Conservation (phyloP, 2,888 invertebrate genomes). For the Noctuana brunneofusca region DNA sequence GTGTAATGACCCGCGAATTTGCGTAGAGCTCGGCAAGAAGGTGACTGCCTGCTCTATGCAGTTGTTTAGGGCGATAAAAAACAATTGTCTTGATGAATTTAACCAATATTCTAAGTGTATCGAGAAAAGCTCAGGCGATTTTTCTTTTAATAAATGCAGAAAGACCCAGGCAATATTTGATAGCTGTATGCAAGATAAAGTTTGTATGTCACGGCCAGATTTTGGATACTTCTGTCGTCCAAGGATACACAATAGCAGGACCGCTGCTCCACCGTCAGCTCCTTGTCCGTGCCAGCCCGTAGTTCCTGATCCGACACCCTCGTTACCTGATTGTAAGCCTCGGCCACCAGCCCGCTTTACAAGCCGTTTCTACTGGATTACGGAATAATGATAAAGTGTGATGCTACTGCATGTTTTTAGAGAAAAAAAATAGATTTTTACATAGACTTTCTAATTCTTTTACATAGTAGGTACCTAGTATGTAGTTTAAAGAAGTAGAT, state of each 20-base stretch:
- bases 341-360: slow-evolving; percentile 85
- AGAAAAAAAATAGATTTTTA: too few species aligned
- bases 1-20: slow-evolving; percentile 91
- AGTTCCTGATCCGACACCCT: slow-evolving; percentile 86
- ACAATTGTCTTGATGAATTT: slow-evolving; percentile 91
- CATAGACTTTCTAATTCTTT: too few species aligned
- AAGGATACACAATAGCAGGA: slow-evolving; percentile 82
- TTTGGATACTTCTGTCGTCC: slow-evolving; percentile 92
- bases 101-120: slow-evolving; percentile 88
- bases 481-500: too few species aligned
- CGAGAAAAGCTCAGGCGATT: slow-evolving; percentile 89
- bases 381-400: slow-evolving; percentile 45
- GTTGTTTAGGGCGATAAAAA: slow-evolving; percentile 92
- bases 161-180: slow-evolving; percentile 93
- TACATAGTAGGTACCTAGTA: too few species aligned
- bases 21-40: slow-evolving; percentile 92
- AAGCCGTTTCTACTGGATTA: slow-evolving; percentile 82
- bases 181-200: slow-evolving; percentile 90
- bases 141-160: slow-evolving; percentile 87
- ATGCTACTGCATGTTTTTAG: too few species aligned
- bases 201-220: slow-evolving; percentile 89
- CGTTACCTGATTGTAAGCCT: slow-evolving; percentile 84
- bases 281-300: slow-evolving; percentile 77
- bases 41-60: slow-evolving; percentile 93
- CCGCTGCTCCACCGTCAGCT: slow-evolving; percentile 82